Evolutionary conservation across 2,797 vertebrate genomes (phyloP).

Genomic region (Falco peregrinus): DNA sequence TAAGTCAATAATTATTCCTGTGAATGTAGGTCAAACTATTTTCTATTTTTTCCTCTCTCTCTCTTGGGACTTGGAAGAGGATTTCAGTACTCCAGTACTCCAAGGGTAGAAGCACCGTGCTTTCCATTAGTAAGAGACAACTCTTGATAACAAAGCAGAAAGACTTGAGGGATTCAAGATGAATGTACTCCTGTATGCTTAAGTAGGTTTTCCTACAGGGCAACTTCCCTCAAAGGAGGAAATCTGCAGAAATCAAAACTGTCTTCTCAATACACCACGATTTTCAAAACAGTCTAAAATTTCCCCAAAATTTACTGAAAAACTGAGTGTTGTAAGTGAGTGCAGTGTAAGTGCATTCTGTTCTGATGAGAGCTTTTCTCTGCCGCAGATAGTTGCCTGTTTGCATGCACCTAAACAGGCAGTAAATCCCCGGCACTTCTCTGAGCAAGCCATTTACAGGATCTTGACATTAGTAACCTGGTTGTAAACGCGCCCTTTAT

Average conservation of each 20-base stretch:
- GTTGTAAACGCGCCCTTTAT: neutral
- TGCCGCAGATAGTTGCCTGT: neutral
- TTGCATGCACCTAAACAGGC: neutral
- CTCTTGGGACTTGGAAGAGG: neutral
- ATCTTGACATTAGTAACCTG: neutral
- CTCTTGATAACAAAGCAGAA: neutral
- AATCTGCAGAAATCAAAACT: neutral
- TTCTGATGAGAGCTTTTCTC: neutral
- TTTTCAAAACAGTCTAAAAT: neutral
- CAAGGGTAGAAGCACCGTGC: neutral
- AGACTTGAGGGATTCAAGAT: neutral
- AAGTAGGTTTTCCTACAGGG: neutral
- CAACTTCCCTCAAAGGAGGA: neutral
- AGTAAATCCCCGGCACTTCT: neutral
- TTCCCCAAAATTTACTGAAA: neutral
- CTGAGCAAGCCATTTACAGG: neutral
- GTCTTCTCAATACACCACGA: neutral
- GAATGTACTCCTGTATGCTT: neutral
- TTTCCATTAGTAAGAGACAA: neutral
- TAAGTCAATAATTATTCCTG: conserved; percentile 73
- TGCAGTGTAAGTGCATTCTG: neutral
- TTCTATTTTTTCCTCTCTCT: neutral
- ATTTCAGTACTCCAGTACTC: neutral
- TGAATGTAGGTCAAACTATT: conserved; percentile 71
- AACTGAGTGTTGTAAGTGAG: neutral